These are phyloP conservation scores for Scytalopus superciliaris DNA, from an alignment of 2,113 vertebrate genomes.

Conservation along the genomic window DNA sequence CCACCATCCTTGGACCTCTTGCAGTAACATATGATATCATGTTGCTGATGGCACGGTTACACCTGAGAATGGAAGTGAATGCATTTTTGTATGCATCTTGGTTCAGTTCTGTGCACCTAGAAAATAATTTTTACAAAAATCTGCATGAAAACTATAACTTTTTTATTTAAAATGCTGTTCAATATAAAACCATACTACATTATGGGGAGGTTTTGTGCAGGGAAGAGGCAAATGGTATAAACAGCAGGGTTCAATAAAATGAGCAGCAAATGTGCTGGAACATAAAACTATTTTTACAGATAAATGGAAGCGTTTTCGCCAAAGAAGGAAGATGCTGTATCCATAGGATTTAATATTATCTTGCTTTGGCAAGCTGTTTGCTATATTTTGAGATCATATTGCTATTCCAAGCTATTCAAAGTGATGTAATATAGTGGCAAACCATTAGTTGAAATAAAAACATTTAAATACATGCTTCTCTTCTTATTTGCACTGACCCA, in stretches of 20 bases:
- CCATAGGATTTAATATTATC: slow-evolving; percentile 71
- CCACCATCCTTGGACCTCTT: slow-evolving; percentile 37
- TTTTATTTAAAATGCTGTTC: slow-evolving; percentile 72
- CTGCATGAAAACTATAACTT: slow-evolving; percentile 68
- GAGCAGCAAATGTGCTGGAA: slow-evolving; percentile 56
- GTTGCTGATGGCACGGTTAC: not conserved
- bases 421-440: slow-evolving; percentile 76
- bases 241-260: slow-evolving; percentile 36
- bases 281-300: slow-evolving; percentile 69
- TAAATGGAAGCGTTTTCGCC: slow-evolving; percentile 58
- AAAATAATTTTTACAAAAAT: slow-evolving; percentile 73
- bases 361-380: slow-evolving; percentile 79
- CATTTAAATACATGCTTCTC: slow-evolving; percentile 54
- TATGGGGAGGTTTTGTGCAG: slow-evolving; percentile 43
- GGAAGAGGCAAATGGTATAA: slow-evolving; percentile 35
- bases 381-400: slow-evolving; percentile 75
- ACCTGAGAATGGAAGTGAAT: slow-evolving; percentile 50
- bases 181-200: slow-evolving; percentile 47
- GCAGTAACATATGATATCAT: not conserved
- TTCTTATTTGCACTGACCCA: not conserved
- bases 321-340: slow-evolving; percentile 70
- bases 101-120: slow-evolving; percentile 73
- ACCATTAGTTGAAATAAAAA: slow-evolving; percentile 78
- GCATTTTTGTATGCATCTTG: slow-evolving; percentile 77
- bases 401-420: slow-evolving; percentile 76